Evolutionary conservation across 2,113 vertebrate species (phyloP), one percentile per base, ranked within the genome.

Genomic region (Notothenia coriiceps): DNA sequence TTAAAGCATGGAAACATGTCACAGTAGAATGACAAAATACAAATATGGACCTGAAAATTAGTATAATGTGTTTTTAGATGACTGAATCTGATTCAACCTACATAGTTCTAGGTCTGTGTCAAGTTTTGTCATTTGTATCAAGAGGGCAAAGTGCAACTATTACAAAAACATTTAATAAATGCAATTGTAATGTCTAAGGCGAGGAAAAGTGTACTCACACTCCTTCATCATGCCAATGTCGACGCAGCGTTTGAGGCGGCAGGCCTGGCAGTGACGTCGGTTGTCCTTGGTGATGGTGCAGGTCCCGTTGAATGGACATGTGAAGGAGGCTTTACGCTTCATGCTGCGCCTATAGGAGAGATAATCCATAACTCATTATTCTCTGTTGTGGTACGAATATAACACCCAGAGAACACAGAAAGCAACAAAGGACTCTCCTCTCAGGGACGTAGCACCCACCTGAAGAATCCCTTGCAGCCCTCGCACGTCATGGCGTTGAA

Each of bases 181-280:
- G 8, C 7, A 18, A 4, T 40, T 40, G 0, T 43, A 43, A 47
- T 10, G 12, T 20, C 11, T 18, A 46, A 10, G 5, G 10, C 50
- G 44, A 57, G n/a, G 61, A 54, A 59, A 85, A 29, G 18, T 70
- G 50, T 51, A 97, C 98, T 98, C 93, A 99, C 98, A 98, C 73
- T 99, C 98, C 84, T 99, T 99, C 97, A 99, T 99, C 98, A 99
- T 99, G 80, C 98, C 98, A 0, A 99, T 98, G 93, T 98, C 97
- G 79, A 98, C 83, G 10, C 98, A 99, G 90, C 97, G 97, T 70
- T 97, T 97, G 72, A 99, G 97, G 13, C 98, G 94, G 71, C 98
- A 99, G 52, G 98, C 96, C 92, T 99, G 98, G 95, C 98, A 99
- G 92, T 99, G 98, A 33, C 98, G 95, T 18, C 98, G 95, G 95